phyloP scores from a whole-genome alignment of 1,140 invertebrate species.

The Wasmannia auropunctata region DNA sequence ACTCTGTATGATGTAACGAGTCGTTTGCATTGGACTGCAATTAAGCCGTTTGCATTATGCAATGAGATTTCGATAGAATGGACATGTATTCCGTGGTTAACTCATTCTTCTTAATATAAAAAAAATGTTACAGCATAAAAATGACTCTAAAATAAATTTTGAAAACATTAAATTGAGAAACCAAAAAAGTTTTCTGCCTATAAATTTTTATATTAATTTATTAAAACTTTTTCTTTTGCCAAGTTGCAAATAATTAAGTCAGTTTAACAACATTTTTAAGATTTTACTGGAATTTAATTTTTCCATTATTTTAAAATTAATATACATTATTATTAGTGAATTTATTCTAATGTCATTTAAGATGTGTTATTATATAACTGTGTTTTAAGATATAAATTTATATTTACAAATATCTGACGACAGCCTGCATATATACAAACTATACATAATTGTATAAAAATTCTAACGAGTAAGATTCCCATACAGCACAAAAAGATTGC shows the following conservation, averaged over 20 bases:
- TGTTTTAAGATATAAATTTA: neutral
- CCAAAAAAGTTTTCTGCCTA: neutral
- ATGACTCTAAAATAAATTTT: too few species aligned
- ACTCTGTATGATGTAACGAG: neutral
- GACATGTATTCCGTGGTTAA: neutral
- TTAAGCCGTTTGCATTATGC: neutral
- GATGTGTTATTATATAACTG: too few species aligned
- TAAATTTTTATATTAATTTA: neutral
- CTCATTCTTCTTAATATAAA: too few species aligned
- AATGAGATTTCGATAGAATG: constrained; percentile 45
- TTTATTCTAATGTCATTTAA: too few species aligned
- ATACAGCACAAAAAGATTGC: too few species aligned
- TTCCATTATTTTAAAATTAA: too few species aligned
- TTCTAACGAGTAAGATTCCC: neutral
- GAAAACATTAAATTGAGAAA: too few species aligned
- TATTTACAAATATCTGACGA: neutral
- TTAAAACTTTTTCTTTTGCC: neutral
- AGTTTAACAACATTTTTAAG: too few species aligned
- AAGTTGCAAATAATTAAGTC: too few species aligned
- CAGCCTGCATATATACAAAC: neutral
- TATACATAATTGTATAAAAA: neutral
- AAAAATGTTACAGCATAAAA: too few species aligned
- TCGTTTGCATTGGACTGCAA: constrained; percentile 38
- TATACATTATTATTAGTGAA: too few species aligned
- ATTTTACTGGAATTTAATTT: too few species aligned